Conservation (phyloP, 2,113 vertebrate genomes). For the Rhinoderma darwinii region DNA sequence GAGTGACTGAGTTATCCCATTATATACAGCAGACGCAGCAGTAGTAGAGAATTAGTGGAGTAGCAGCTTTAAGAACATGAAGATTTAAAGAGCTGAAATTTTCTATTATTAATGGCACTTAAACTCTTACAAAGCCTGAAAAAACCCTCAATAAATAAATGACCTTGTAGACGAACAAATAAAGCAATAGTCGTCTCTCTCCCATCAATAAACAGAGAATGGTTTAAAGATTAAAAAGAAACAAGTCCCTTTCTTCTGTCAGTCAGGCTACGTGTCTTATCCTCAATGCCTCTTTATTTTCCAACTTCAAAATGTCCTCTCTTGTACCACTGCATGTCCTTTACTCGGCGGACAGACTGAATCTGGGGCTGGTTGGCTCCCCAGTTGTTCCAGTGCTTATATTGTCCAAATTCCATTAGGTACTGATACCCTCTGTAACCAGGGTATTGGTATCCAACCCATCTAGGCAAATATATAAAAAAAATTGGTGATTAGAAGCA, state of each 20-base stretch:
- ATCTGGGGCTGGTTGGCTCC: slow-evolving; percentile 79
- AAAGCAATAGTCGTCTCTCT: slow-evolving; percentile 34
- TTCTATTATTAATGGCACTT: background rate
- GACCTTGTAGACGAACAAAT: background rate
- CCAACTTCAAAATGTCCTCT: slow-evolving; percentile 78
- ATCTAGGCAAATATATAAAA: slow-evolving; percentile 66
- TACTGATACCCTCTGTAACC: slow-evolving; percentile 84
- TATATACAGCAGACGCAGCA: slow-evolving; percentile 20
- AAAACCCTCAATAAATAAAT: slow-evolving; percentile 41
- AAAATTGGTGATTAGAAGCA: background rate
- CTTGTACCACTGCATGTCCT: slow-evolving; percentile 81
- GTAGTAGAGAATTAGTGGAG: background rate
- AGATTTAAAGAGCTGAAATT: background rate
- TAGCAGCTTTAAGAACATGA: background rate
- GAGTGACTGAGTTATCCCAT: slow-evolving; percentile 2
- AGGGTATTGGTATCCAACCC: slow-evolving; percentile 85
- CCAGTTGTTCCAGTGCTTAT: slow-evolving; percentile 85
- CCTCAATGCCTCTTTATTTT: slow-evolving; percentile 62
- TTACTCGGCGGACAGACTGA: slow-evolving; percentile 82
- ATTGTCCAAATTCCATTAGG: slow-evolving; percentile 76
- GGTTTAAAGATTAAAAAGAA: slow-evolving; percentile 49
- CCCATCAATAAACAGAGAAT: slow-evolving; percentile 41
- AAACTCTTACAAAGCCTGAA: slow-evolving; percentile 19
- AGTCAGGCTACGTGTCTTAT: slow-evolving; percentile 35
- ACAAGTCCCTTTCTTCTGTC: slow-evolving; percentile 55